These are phyloP conservation scores for Diplodus sargus DNA, from an alignment of 2,797 vertebrate species.

Conservation along the genomic window DNA sequence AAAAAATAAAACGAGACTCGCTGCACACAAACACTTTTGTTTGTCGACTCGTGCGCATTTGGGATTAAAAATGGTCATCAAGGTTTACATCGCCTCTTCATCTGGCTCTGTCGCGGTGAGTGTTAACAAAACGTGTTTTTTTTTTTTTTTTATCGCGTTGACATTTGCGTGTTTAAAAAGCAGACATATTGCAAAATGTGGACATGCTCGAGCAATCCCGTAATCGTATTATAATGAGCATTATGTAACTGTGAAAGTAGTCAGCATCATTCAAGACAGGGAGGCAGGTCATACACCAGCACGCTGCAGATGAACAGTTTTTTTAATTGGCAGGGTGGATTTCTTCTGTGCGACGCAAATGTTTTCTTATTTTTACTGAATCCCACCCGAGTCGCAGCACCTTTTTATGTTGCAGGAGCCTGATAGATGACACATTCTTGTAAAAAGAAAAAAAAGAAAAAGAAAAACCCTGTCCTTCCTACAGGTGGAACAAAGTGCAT, in stretches of 20 bases:
- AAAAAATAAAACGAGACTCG: neutral
- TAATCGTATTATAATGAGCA: too few relatives aligned
- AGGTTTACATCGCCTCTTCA: conserved; percentile 91
- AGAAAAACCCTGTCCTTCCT: too few relatives aligned
- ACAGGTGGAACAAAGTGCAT: conserved; percentile 7
- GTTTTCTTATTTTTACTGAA: neutral
- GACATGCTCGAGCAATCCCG: too few relatives aligned
- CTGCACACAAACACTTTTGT: neutral
- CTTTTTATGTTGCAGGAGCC: neutral
- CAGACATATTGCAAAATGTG: too few relatives aligned
- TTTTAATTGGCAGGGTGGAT: neutral
- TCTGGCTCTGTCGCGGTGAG: conserved; percentile 91
- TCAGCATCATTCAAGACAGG: conserved; percentile 3
- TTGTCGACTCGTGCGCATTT: conserved; percentile 29
- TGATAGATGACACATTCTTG: neutral
- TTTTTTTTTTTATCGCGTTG: neutral
- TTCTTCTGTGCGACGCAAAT: neutral
- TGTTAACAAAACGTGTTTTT: conserved; percentile 21
- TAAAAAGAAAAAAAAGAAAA: neutral
- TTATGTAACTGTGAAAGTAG: conserved; percentile 44
- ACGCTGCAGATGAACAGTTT: neutral
- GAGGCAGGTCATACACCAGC: neutral
- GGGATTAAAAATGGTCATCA: conserved; percentile 90
- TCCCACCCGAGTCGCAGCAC: neutral
- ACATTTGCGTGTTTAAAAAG: neutral